Percentiles rank a stretch among this genome's conserved stretches.
Evolutionary conservation across 2,888 invertebrate species (phyloP).

Genomic region (Drepanosiphum platanoidis): DNA sequence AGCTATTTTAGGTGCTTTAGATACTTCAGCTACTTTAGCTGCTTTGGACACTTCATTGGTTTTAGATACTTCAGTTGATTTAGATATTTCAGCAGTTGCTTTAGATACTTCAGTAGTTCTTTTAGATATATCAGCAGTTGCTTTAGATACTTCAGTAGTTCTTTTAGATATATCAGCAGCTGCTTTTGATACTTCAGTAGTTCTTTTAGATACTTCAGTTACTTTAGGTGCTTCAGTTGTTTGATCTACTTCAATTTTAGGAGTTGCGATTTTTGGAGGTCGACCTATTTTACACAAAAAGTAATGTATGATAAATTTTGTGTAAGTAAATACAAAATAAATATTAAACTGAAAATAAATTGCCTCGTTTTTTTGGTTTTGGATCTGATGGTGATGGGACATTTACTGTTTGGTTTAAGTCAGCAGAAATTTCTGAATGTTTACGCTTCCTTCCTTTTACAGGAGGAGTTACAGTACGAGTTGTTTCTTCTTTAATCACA

Average conservation of each 20-base stretch:
- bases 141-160: not conserved
- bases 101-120: not conserved
- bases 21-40: not conserved
- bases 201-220: not conserved
- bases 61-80: too few species aligned
- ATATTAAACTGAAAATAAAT: constrained; percentile 13
- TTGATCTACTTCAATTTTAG: constrained; percentile 25
- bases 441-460: constrained; percentile 43
- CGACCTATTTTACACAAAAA: constrained; percentile 8
- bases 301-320: not conserved
- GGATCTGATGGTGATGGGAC: constrained; percentile 21
- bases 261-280: constrained; percentile 16
- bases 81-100: not conserved
- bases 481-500: constrained; percentile 48
- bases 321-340: not conserved
- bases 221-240: not conserved
- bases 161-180: not conserved
- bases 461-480: constrained; percentile 39
- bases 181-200: not conserved
- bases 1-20: not conserved
- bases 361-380: constrained; percentile 49
- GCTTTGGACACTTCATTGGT: not conserved
- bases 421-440: constrained; percentile 36
- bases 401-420: not conserved
- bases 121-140: not conserved